Evolutionary conservation across 2,888 invertebrate species (phyloP), one percentile per base, ranked within the genome.

Genomic region (Cancer borealis): DNA sequence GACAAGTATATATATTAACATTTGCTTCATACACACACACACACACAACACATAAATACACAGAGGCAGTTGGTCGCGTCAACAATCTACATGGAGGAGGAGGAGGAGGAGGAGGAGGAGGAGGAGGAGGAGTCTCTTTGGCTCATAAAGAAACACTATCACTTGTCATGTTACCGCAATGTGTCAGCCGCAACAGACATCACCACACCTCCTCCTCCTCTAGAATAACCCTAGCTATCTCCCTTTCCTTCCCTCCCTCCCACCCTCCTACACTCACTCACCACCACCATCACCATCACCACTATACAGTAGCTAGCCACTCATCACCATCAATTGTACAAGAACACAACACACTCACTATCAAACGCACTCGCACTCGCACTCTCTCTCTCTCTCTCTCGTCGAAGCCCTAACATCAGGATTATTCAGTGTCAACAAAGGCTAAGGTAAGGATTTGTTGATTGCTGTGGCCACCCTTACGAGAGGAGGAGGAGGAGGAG

Each of bases 381-480:
- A 30, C 79, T 79, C 79, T 79, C 79, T 79, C 79, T 66, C 66
- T 66, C 66, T 66, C 66, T 66, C 66, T 66, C 66, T 66, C 73
- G n/a, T 6, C 3, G n/a, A 73, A 73, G 73, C 73, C 73, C 6
- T 73, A 73, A 73, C 21, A 73, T 73, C 73, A 73, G 73, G 26
- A 73, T 73, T 73, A 73, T 73, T 73, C 73, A 73, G n/a, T 73
- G 73, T 73, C 73, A 73, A 73, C 73, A 73, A 73, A 73, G 73
- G 73, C n/a, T n/a, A 73, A 73, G 73, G 73, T 3, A 73, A 73
- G 73, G 73, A 73, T 21, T 26, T n/a, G 73, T 73, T 73, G 21
- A 73, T 73, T n/a, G 73, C 73, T 26, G 17, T 17, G 10, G 54
- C 54, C 54, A 17, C 54, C 54, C 54, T 54, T 54, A 54, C 14